These are phyloP conservation scores for Sturmia bella DNA, from an alignment of 2,888 invertebrate species.

Conservation along the genomic window DNA sequence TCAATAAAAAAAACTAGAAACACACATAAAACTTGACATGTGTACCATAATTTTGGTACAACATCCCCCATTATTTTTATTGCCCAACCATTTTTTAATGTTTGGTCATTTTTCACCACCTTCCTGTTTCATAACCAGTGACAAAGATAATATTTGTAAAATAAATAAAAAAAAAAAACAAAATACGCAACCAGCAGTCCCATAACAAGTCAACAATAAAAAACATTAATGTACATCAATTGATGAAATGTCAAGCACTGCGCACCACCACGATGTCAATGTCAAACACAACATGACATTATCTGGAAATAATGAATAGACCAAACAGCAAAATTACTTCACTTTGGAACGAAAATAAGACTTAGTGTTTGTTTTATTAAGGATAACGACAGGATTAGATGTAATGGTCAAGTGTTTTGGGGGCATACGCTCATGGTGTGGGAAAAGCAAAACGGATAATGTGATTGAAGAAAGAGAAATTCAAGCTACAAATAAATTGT, in stretches of 20 bases:
- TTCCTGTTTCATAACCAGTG: slow-evolving; percentile 12
- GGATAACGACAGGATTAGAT: slow-evolving; percentile 51
- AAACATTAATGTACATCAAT: slow-evolving; percentile 63
- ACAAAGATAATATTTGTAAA: slow-evolving; percentile 41
- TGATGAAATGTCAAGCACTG: slow-evolving; percentile 55
- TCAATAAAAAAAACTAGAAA: slow-evolving; percentile 60
- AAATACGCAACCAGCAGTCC: background rate
- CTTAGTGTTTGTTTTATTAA: slow-evolving; percentile 42
- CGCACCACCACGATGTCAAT: slow-evolving; percentile 57
- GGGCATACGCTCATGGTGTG: too few species aligned
- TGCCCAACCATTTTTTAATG: slow-evolving; percentile 29
- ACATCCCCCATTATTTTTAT: slow-evolving; percentile 54
- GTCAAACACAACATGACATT: slow-evolving; percentile 71
- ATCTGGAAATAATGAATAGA: slow-evolving; percentile 69
- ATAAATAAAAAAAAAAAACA: slow-evolving; percentile 13
- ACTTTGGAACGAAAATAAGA: background rate
- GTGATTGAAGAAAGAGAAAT: too few species aligned
- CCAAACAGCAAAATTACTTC: slow-evolving; percentile 49
- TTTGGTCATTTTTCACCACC: slow-evolving; percentile 66
- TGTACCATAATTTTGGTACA: slow-evolving; percentile 53
- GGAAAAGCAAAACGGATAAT: too few species aligned
- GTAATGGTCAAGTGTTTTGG: slow-evolving; percentile 53
- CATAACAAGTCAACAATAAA: slow-evolving; percentile 53
- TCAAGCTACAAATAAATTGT: too few species aligned
- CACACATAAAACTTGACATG: slow-evolving; percentile 42